Evolutionary conservation across 2,797 vertebrate species (phyloP), one percentile per base, ranked within the genome.

Genomic region (Echiichthys vipera): DNA sequence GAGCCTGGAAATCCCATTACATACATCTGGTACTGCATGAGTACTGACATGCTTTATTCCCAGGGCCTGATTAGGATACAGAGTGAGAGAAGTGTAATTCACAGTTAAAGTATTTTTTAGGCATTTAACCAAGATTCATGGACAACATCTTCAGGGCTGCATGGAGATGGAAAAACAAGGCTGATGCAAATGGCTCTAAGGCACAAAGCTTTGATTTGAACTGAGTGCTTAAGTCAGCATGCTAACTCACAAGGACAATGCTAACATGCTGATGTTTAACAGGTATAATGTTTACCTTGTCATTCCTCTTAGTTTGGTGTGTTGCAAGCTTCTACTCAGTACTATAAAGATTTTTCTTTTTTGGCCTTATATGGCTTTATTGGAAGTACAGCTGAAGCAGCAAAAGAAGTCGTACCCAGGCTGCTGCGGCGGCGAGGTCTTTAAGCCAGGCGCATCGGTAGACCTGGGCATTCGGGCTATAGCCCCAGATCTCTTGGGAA

Each of bases 121-220:
- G 20, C 20, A 34, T 34, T 42, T 63, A 25, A 49, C 13, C 49
- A 34, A 68, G 20, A 73, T 61, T 29, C 20, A 45, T 51, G 47
- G 13, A 30, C 4, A 3, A n/a, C n/a, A n/a, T 27, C 39, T 43
- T 34, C 29, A 25, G 25, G 24, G 17, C 8, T 56, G 11, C n/a
- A n/a, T n/a, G n/a, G 17, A 37, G 11, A 39, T 5, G n/a, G 7
- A 45, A 55, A 45, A n/a, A 9, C 22, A 37, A 27, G 12, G 12
- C 24, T 24, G 1, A 29, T 42, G 14, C 15, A 17, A 9, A 7
- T 2, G 1, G 18, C 36, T 51, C 34, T 64, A 9, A 30, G 8
- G 3, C 14, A 50, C 15, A 54, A 54, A 12, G 15, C 18, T 30
- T 10, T 15, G 47, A 27, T 29, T 18, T 11, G 27, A 30, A 27